Conservation (phyloP, 2,888 invertebrate genomes). For the Diarsia rubi region DNA sequence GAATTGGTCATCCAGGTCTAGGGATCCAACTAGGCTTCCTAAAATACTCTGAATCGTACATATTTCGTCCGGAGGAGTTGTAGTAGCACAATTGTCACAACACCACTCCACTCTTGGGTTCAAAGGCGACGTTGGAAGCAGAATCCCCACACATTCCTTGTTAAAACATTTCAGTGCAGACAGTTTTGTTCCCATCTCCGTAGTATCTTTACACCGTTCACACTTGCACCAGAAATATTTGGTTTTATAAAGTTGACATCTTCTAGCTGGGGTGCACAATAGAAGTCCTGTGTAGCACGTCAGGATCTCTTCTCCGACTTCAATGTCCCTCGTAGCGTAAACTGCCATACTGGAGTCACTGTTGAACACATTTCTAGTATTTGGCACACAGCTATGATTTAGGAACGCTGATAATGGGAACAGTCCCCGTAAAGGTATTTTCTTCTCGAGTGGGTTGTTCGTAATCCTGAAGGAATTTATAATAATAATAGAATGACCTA, state of each 20-base stretch:
- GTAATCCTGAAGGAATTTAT: constrained; percentile 92
- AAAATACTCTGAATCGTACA: constrained; percentile 85
- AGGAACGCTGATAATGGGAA: constrained; percentile 92
- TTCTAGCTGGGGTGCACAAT: constrained; percentile 92
- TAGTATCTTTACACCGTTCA: constrained; percentile 91
- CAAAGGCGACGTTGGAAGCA: constrained; percentile 89
- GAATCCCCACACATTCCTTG: constrained; percentile 87
- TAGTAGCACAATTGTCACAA: constrained; percentile 89
- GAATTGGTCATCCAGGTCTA: constrained; percentile 86
- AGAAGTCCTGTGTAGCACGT: constrained; percentile 92
- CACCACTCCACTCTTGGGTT: constrained; percentile 87
- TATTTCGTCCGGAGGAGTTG: constrained; percentile 84
- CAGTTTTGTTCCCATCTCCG: constrained; percentile 91
- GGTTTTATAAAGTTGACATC: constrained; percentile 91
- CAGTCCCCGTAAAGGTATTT: constrained; percentile 90
- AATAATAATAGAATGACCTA: constrained; percentile 90
- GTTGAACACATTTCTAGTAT: constrained; percentile 92
- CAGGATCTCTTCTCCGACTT: constrained; percentile 91
- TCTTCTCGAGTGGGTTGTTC: constrained; percentile 72
- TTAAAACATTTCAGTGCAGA: constrained; percentile 90
- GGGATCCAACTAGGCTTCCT: constrained; percentile 89
- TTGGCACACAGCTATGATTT: constrained; percentile 93
- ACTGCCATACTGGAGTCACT: constrained; percentile 89
- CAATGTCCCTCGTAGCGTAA: constrained; percentile 91
- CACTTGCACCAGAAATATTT: constrained; percentile 93